phyloP scores from a whole-genome alignment of 2,113 vertebrate genomes.

The Psilopsiagon aurifrons region DNA sequence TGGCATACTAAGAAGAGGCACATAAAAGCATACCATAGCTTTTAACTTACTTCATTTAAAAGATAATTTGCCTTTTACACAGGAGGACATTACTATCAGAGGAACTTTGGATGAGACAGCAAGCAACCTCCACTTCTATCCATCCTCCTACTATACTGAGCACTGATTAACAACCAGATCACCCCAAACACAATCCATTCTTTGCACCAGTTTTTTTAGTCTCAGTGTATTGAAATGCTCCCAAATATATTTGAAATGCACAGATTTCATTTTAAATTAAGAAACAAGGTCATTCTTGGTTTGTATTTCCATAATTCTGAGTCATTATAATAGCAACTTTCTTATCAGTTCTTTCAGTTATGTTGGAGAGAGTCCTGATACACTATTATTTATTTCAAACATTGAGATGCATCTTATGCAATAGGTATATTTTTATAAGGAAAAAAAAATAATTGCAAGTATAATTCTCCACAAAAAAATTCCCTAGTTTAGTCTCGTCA shows the following conservation, averaged over 20 bases:
- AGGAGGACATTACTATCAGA: not conserved
- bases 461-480: not conserved
- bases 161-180: not conserved
- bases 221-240: not conserved
- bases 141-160: not conserved
- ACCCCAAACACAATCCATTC: not conserved
- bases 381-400: not conserved
- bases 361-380: not conserved
- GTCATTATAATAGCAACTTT: not conserved
- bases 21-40: not conserved
- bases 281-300: not conserved
- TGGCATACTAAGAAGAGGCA: not conserved
- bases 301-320: not conserved
- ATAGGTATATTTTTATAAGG: not conserved
- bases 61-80: not conserved
- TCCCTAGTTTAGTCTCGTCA: not conserved
- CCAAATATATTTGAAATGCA: not conserved
- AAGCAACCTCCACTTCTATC: not conserved
- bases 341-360: not conserved
- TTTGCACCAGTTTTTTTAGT: not conserved
- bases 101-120: not conserved
- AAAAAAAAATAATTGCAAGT: not conserved
- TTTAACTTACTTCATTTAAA: not conserved
- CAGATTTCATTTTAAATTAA: not conserved
- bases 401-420: not conserved